A percentile compares a stretch with the other conserved stretches of the same genome.
Conservation (phyloP, 1,140 invertebrate genomes). For the Condylostylus longicornis region DNA sequence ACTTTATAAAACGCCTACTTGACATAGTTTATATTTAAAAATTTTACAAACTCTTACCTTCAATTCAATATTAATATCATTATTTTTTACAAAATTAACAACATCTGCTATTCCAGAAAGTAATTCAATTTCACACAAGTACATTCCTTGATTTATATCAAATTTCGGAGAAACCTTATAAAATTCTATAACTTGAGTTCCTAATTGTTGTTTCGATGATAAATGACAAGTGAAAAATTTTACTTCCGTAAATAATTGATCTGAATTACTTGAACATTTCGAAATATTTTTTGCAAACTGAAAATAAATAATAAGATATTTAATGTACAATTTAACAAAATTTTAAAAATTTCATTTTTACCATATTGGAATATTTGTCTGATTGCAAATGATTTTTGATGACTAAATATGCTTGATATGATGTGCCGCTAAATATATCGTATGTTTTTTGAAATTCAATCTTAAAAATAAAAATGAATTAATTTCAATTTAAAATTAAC, state of each 20-base stretch:
- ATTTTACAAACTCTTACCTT: slow-evolving; percentile 15
- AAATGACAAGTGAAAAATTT: slow-evolving; percentile 22
- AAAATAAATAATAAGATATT: not conserved
- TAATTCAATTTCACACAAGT: slow-evolving; percentile 21
- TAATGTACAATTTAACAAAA: not conserved
- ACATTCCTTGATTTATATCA: slow-evolving; percentile 15
- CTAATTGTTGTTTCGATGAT: slow-evolving; percentile 17
- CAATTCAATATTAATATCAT: slow-evolving; percentile 22
- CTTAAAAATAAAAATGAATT: slow-evolving; percentile 8
- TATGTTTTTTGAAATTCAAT: slow-evolving; percentile 25
- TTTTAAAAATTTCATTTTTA: slow-evolving; percentile 7
- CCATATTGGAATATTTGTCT: slow-evolving; percentile 27
- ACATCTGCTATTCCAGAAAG: slow-evolving; percentile 18
- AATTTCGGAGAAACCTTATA: slow-evolving; percentile 23
- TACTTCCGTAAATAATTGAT: slow-evolving; percentile 12
- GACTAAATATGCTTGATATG: slow-evolving; percentile 19
- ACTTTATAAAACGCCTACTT: not conserved
- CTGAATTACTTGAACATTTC: slow-evolving; percentile 16
- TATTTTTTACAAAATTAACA: slow-evolving; percentile 18
- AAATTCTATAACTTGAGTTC: slow-evolving; percentile 16
- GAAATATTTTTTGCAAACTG: slow-evolving; percentile 23
- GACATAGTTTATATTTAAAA: not conserved
- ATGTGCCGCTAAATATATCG: slow-evolving; percentile 28
- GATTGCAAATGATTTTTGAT: slow-evolving; percentile 29
- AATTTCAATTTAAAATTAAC: not conserved